A percentile compares a stretch with the other conserved stretches of the same genome.
Evolutionary conservation across 2,888 invertebrate species (phyloP).

Genomic region (Microdon myrmicae): DNA sequence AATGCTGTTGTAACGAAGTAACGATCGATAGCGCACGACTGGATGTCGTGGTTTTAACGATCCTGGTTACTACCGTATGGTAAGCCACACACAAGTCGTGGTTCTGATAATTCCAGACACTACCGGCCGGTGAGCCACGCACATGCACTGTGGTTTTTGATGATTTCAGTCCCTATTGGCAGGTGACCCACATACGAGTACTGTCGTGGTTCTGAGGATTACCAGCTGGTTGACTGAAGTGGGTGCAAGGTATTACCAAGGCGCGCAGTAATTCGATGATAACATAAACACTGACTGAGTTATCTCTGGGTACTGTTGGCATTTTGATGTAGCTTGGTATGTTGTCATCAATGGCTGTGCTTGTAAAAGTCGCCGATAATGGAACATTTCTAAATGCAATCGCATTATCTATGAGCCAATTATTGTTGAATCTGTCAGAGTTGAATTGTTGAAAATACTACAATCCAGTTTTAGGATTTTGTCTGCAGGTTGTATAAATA

Average conservation of each 20-base stretch:
- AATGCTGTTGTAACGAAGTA: too few relatives aligned
- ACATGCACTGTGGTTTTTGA: too few relatives aligned
- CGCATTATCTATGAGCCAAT: constrained; percentile 73
- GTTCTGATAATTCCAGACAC: too few relatives aligned
- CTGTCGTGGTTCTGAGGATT: too few relatives aligned
- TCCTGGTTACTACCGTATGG: too few relatives aligned
- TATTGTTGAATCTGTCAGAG: constrained; percentile 68
- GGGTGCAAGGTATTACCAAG: constrained; percentile 24
- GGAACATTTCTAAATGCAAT: constrained; percentile 14
- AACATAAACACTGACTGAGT: constrained; percentile 21
- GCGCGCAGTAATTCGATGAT: constrained; percentile 28
- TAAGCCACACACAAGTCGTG: too few relatives aligned
- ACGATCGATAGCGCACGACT: too few relatives aligned
- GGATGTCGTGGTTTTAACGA: too few relatives aligned
- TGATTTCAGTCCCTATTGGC: too few relatives aligned
- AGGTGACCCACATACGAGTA: too few relatives aligned
- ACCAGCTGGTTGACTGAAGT: constrained; percentile 9
- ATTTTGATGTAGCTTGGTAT: constrained; percentile 11
- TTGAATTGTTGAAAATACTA: constrained; percentile 69
- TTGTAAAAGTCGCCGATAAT: too few relatives aligned
- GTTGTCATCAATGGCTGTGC: constrained; percentile 8
- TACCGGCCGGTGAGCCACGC: too few relatives aligned
- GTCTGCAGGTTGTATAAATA: constrained; percentile 77
- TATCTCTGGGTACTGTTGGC: constrained; percentile 1
- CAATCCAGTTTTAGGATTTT: constrained; percentile 76